Evolutionary conservation across 2,888 invertebrate genomes (phyloP).

Genomic region (Protodeltote pygarga): DNA sequence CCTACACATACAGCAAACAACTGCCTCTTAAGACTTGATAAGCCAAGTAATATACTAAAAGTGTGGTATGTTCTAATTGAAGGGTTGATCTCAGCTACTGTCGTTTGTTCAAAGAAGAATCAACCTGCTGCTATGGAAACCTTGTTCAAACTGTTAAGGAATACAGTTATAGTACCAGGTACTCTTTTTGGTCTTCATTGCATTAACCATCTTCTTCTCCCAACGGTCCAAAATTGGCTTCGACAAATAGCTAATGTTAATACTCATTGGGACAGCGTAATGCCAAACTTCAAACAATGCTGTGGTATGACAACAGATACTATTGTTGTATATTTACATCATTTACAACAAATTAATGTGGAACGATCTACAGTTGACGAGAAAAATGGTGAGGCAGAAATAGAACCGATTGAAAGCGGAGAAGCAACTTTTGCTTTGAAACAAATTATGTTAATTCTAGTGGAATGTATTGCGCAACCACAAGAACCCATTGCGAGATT

Average conservation of each 20-base stretch:
- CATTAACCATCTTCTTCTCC: constrained; percentile 96
- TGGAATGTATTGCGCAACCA: constrained; percentile 96
- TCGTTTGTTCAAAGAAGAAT: constrained; percentile 95
- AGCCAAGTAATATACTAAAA: constrained; percentile 93
- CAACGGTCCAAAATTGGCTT: constrained; percentile 97
- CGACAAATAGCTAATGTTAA: constrained; percentile 91
- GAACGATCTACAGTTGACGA: constrained; percentile 74
- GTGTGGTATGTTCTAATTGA: constrained; percentile 97
- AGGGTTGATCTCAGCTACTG: constrained; percentile 93
- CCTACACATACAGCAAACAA: constrained; percentile 82
- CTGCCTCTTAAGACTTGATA: constrained; percentile 90
- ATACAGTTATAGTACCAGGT: constrained; percentile 93
- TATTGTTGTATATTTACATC: constrained; percentile 94
- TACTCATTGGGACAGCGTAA: constrained; percentile 91
- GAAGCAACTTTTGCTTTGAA: constrained; percentile 92
- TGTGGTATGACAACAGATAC: constrained; percentile 97
- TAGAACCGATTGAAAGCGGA: constrained; percentile 86
- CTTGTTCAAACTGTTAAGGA: constrained; percentile 93
- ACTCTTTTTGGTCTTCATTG: constrained; percentile 96
- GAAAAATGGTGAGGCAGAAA: constrained; percentile 68
- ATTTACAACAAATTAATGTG: constrained; percentile 89
- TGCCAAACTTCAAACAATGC: constrained; percentile 97
- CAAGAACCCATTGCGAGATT: constrained; percentile 96
- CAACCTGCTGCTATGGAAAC: constrained; percentile 95
- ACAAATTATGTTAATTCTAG: constrained; percentile 93